These are phyloP conservation scores for Patiria miniata DNA, from an alignment of 35 echinoderm and acorn worm species.

Conservation along the genomic window DNA sequence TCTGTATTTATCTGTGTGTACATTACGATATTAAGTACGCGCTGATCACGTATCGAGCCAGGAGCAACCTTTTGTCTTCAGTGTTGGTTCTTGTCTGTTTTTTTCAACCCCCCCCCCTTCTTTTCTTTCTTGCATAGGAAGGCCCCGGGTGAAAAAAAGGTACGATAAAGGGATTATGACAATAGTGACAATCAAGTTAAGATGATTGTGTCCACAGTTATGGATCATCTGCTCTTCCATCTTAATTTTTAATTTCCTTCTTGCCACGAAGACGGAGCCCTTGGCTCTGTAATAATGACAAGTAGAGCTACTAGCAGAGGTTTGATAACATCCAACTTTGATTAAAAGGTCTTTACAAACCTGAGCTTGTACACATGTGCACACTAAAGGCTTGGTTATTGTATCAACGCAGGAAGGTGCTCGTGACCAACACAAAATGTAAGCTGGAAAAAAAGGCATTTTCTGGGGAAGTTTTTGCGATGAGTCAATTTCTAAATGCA, in stretches of 20 bases:
- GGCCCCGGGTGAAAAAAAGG: neutral
- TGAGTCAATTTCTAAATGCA: too few species aligned
- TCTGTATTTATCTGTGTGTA: conserved; percentile 26
- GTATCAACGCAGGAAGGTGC: too few species aligned
- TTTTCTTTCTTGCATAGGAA: neutral
- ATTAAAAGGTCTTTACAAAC: neutral
- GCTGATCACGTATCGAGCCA: neutral
- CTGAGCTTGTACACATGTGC: too few species aligned
- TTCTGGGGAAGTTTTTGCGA: too few species aligned
- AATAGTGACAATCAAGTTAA: conserved; percentile 16
- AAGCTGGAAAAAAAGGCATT: too few species aligned
- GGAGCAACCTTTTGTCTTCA: neutral
- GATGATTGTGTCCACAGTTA: conserved; percentile 29
- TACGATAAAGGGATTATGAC: conserved; percentile 21
- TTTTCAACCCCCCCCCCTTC: neutral
- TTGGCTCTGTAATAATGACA: conserved; percentile 14
- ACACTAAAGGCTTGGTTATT: too few species aligned
- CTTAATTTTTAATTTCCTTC: conserved; percentile 32
- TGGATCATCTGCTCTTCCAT: conserved; percentile 19
- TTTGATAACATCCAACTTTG: neutral
- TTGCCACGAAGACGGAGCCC: neutral
- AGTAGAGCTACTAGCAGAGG: neutral
- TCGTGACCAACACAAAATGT: too few species aligned
- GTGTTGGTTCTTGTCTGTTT: neutral
- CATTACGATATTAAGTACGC: neutral